Evolutionary conservation across 2,113 vertebrate genomes (phyloP).

Genomic region (Trinectes maculatus): DNA sequence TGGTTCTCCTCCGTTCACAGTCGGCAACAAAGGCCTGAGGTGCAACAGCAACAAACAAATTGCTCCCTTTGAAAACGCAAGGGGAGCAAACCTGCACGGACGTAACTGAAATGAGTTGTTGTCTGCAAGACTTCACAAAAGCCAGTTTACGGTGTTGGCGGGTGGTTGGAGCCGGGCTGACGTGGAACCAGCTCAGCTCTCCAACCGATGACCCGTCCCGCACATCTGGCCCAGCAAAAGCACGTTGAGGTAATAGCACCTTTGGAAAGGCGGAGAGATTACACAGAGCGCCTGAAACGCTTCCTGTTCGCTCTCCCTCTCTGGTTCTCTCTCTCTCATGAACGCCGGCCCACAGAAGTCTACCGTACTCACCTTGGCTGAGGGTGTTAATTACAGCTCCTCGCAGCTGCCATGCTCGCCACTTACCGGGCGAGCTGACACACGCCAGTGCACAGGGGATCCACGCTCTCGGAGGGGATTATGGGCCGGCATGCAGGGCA

Average conservation of each 20-base stretch:
- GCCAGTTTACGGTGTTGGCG: constrained; percentile 14
- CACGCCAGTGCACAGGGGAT: constrained; percentile 71
- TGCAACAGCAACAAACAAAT: constrained; percentile 27
- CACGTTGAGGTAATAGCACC: constrained; percentile 75
- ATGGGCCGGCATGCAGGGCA: constrained; percentile 55
- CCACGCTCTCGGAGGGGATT: constrained; percentile 72
- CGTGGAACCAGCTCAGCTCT: constrained; percentile 70
- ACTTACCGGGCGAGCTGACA: constrained; percentile 75
- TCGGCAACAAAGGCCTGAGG: constrained; percentile 21
- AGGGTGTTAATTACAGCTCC: constrained; percentile 81
- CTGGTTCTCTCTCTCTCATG: constrained; percentile 66
- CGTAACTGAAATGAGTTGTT: not conserved
- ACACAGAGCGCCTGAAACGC: constrained; percentile 66
- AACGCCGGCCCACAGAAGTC: constrained; percentile 65
- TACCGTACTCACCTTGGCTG: constrained; percentile 79
- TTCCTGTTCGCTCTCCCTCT: constrained; percentile 72
- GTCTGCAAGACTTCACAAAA: constrained; percentile 14
- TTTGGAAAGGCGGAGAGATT: constrained; percentile 73
- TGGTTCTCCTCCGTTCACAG: constrained; percentile 24
- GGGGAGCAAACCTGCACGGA: constrained; percentile 19
- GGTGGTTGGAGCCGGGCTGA: constrained; percentile 71
- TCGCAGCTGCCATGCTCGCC: constrained; percentile 68
- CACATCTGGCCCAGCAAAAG: constrained; percentile 84
- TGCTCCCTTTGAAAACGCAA: constrained; percentile 10
- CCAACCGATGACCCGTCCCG: constrained; percentile 72